Percentiles rank a stretch among this genome's conserved stretches.
Evolutionary conservation across 2,888 invertebrate genomes (phyloP).

Genomic region (Aphidoletes aphidimyza): DNA sequence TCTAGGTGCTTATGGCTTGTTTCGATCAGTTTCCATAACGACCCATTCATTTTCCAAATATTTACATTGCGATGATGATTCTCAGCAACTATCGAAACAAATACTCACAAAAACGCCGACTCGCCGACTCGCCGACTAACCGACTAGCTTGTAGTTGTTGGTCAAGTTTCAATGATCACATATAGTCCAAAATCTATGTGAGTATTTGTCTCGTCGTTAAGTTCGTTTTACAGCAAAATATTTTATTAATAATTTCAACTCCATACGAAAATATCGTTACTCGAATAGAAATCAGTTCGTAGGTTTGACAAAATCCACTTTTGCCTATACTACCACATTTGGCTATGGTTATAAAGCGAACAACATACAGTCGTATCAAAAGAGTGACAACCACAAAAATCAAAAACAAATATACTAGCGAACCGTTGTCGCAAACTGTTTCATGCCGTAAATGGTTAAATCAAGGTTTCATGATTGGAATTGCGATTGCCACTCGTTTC

Average conservation of each 20-base stretch:
- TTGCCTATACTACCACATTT: not conserved
- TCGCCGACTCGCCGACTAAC: no score
- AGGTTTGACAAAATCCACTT: not conserved
- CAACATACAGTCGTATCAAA: not conserved
- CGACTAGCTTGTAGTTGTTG: no score
- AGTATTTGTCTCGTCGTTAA: not conserved
- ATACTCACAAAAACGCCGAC: no score
- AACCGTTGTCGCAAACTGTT: not conserved
- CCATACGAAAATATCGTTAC: conserved; percentile 1
- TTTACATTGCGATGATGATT: not conserved
- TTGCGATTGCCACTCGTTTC: conserved; percentile 21
- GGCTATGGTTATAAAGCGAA: not conserved
- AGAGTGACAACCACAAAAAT: not conserved
- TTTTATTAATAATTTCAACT: not conserved
- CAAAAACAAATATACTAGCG: not conserved
- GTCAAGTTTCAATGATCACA: not conserved
- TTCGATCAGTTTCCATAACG: not conserved
- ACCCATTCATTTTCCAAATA: not conserved
- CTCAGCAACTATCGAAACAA: no score
- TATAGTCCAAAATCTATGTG: not conserved
- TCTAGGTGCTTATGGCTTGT: not conserved
- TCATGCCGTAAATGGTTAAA: not conserved
- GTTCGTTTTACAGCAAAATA: not conserved
- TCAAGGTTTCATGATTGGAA: conserved; percentile 12
- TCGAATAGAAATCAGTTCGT: no score